These are phyloP conservation scores for Atrina japonica DNA, from an alignment of 2,888 invertebrate species.

Conservation along the genomic window DNA sequence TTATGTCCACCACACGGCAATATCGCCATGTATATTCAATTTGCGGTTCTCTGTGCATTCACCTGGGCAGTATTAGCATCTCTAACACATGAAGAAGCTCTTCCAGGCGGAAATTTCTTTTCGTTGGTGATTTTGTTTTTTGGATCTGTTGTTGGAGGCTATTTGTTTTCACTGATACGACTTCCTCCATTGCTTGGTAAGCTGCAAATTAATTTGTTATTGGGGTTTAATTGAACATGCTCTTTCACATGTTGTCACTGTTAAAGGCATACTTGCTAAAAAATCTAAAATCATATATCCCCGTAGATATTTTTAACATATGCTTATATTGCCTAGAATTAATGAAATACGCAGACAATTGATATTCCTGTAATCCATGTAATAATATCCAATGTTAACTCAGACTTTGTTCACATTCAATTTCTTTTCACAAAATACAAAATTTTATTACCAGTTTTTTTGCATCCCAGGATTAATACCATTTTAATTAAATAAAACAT, in stretches of 20 bases:
- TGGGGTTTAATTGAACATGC: too few relatives aligned
- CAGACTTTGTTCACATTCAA: too few relatives aligned
- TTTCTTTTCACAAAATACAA: too few relatives aligned
- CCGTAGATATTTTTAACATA: too few relatives aligned
- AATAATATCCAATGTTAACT: too few relatives aligned
- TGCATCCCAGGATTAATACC: too few relatives aligned
- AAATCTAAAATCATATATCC: too few relatives aligned
- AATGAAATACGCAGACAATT: too few relatives aligned
- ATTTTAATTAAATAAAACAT: too few relatives aligned
- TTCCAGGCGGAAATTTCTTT: conserved; percentile 77
- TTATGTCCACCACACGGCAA: conserved; percentile 78
- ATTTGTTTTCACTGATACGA: conserved; percentile 63
- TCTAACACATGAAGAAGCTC: conserved; percentile 64
- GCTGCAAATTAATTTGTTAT: conserved; percentile 30
- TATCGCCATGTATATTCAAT: conserved; percentile 80
- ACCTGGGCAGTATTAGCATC: conserved; percentile 68
- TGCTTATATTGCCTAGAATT: background rate
- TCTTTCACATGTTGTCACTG: too few relatives aligned
- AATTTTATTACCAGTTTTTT: too few relatives aligned
- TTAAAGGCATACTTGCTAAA: too few relatives aligned
- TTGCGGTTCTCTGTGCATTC: conserved; percentile 58
- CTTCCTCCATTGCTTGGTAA: conserved; percentile 76
- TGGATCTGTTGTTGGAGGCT: conserved; percentile 71
- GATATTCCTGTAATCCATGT: background rate
- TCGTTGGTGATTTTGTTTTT: conserved; percentile 73